Evolutionary conservation across 2,113 vertebrate species (phyloP), one percentile per base, ranked within the genome.

Genomic region (Meleagris gallopavo): DNA sequence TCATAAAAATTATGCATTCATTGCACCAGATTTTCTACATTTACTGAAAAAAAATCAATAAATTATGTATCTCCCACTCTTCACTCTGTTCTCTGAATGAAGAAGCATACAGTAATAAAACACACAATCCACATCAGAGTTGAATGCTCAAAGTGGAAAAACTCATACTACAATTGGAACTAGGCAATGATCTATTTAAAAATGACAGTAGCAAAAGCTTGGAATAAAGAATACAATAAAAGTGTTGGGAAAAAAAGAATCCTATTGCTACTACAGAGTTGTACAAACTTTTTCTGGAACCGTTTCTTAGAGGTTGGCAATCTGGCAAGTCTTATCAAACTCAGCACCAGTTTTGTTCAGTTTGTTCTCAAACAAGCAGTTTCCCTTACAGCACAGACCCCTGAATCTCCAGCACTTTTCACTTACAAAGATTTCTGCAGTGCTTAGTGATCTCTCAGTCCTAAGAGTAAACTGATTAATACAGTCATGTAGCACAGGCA

Each of bases 1-100:
- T 98, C 88, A 96, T 94, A 97, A 97, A 97, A 97, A 95, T 81
- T 91, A 95, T 46, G 38, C 76, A 95, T 87, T 60, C 64, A 85
- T 86, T 95, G 92, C 90, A 95, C 57, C 93, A 32, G 71, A 46
- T 79, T 97, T 95, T 60, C 70, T 91, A 71, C 83, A 77, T 96
- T 97, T 81, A 81, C 43, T 89, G 77, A 70, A 29, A 88, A 94
- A 88, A 94, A 88, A 87, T 71, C 50, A 55, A 82, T 85, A 66
- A 81, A 90, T 65, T 88, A 62, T 61, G 6, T 76, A 62, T 61
- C 25, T 92, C 41, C 78, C 21, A 46, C 19, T 73, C 79, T 75
- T 94, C 7, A 16, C 45, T 89, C 83, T 83, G 11, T 54, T 65
- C n/a, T 58, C 57, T 40, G 21, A 43, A 54, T 22, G 25, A 60